Base-by-base conservation (phyloP, 2,797 vertebrate species). In the Zalophus californianus region DNA sequence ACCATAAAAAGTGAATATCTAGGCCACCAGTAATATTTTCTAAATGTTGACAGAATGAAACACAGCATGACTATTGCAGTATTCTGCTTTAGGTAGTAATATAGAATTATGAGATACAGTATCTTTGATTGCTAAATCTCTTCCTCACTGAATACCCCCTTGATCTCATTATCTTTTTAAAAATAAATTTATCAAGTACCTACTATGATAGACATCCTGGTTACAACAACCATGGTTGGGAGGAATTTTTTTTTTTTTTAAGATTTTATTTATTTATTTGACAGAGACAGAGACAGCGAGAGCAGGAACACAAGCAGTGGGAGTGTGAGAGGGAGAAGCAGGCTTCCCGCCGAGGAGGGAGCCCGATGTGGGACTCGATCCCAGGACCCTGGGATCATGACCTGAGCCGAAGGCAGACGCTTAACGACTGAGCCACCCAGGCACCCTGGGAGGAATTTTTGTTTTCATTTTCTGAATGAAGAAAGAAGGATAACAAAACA, bases 381-480 rank as follows among this genome's bases (percentile, higher is more conserved):
- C 35, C 35, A 35, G 35, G 35, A 35, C 35, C 35, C 35, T 35
- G 35, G 35, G 35, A 35, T 35, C 35, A 35, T 35, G 35, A 35
- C 35, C 35, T 35, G 35, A 35, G 35, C 35, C 35, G 35, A 35
- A 35, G 35, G 35, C 35, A 35, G 35, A 35, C 35, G 35, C 35
- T 35, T 35, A 35, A 35, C 35, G 35, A 35, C 35, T 35, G 35
- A 35, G 35, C 35, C 35, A 35, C 35, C 35, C 35, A 35, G 35
- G 35, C 35, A 35, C 35, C 35, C 35, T 48, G 38, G 54, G 60
- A 93, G 23, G 29, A 78, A 58, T 83, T 58, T n/a, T 25, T 66
- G 27, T 78, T 87, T 89, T 54, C 35, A 66, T 73, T 77, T 86
- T 84, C 54, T 89, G 79, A 62, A 11, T 68, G 32, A 88, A 95